phyloP scores from a whole-genome alignment of 92 coral and sea anemone genomes.

The Parazoanthus darwini region DNA sequence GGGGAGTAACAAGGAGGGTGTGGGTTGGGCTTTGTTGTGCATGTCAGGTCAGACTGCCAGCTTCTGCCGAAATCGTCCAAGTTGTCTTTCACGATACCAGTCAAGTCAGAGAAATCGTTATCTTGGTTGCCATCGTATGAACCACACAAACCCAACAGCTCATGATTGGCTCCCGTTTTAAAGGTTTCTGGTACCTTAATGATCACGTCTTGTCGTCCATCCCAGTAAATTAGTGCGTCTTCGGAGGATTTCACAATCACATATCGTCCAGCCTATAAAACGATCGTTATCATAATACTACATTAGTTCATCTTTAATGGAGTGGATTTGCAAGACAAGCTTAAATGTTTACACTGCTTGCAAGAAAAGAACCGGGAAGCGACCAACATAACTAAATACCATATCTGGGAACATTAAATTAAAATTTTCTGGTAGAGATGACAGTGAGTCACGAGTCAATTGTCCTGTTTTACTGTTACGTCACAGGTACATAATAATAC shows the following conservation, averaged over 20 bases:
- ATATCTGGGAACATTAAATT: too few species aligned
- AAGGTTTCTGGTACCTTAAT: conserved; percentile 72
- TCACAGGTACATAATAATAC: too few species aligned
- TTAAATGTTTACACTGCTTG: too few species aligned
- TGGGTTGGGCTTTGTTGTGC: conserved; percentile 41
- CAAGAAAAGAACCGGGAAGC: too few species aligned
- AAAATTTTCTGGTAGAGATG: too few species aligned
- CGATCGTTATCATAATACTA: background rate
- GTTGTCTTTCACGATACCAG: conserved; percentile 28
- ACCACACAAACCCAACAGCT: conserved; percentile 88
- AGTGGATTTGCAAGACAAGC: background rate
- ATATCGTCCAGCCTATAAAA: conserved; percentile 78
- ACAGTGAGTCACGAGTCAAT: too few species aligned
- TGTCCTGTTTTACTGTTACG: too few species aligned
- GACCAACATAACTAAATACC: too few species aligned
- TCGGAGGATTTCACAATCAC: conserved; percentile 67
- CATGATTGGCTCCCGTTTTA: conserved; percentile 49
- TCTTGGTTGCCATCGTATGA: conserved; percentile 72
- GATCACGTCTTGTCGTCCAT: conserved; percentile 71
- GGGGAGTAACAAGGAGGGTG: conserved; percentile 49
- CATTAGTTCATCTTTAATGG: background rate
- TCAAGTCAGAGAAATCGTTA: conserved; percentile 72
- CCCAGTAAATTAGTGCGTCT: conserved; percentile 63
- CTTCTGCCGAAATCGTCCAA: conserved; percentile 58
- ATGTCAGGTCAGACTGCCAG: conserved; percentile 63